Evolutionary conservation across 2,113 vertebrate species (phyloP).

Genomic region (Maylandia zebra): DNA sequence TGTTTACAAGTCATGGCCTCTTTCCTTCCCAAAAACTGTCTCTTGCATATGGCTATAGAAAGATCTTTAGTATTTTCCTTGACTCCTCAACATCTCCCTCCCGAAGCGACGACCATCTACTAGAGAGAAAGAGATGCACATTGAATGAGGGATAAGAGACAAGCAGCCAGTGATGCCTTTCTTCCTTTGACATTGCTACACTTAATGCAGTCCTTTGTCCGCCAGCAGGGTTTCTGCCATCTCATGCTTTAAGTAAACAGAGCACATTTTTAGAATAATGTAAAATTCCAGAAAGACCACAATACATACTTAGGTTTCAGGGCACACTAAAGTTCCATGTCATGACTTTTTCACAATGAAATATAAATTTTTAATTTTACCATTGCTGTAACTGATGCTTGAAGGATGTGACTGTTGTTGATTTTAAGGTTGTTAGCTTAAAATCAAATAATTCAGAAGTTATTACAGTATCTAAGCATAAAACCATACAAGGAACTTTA

Average conservation of each 20-base stretch:
- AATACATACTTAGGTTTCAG: neutral
- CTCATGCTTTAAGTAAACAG: conserved; percentile 6
- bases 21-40: conserved; percentile 13
- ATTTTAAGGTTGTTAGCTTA: neutral
- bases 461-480: neutral
- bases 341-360: neutral
- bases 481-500: neutral
- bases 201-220: conserved; percentile 11
- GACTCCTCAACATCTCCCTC: conserved; percentile 14
- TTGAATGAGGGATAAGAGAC: conserved; percentile 46
- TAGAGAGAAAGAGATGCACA: neutral
- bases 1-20: neutral
- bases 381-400: neutral
- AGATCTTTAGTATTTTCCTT: conserved; percentile 36
- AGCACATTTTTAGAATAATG: neutral
- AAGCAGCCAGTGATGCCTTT: conserved; percentile 23
- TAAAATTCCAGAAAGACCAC: neutral
- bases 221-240: neutral
- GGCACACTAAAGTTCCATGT: neutral
- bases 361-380: neutral
- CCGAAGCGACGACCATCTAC: neutral
- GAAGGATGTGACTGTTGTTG: neutral
- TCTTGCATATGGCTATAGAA: conserved; percentile 5
- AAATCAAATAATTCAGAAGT: neutral
- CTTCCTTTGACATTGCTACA: conserved; percentile 40